Conservation (phyloP, 2,797 vertebrate genomes). For the Lates japonicus region DNA sequence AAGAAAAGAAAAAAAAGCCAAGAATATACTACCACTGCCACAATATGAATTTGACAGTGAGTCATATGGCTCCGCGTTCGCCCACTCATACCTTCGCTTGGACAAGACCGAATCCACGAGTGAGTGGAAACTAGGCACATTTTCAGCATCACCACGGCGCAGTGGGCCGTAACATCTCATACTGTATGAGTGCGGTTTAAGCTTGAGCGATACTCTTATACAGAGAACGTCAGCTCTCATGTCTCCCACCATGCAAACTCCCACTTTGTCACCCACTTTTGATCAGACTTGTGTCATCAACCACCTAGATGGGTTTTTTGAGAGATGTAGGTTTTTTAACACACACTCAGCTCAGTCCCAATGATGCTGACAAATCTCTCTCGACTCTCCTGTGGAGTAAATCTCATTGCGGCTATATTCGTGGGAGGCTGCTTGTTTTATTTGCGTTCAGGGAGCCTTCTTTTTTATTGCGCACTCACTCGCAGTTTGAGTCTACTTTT, state of each 20-base stretch:
- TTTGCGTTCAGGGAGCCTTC: conserved; percentile 59
- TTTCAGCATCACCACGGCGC: conserved; percentile 24
- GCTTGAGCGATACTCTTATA: conserved; percentile 1
- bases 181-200: background rate
- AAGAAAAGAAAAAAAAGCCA: conserved; percentile 51
- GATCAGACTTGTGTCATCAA: conserved; percentile 51
- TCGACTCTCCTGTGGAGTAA: conserved; percentile 51
- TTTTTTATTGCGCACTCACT: conserved; percentile 60
- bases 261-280: conserved; percentile 50
- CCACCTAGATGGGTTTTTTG: conserved; percentile 32
- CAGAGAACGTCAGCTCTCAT: conserved; percentile 28
- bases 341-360: conserved; percentile 22
- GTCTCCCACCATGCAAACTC: conserved; percentile 46
- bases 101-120: conserved; percentile 53
- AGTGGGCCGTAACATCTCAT: conserved; percentile 15
- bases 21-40: conserved; percentile 72
- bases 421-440: conserved; percentile 59
- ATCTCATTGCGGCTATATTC: conserved; percentile 59
- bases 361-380: conserved; percentile 51
- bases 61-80: conserved; percentile 67
- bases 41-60: conserved; percentile 78
- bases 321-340: conserved; percentile 29
- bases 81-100: conserved; percentile 67
- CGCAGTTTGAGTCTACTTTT: conserved; percentile 43
- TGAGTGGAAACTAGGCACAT: conserved; percentile 50